Evolutionary conservation across 2,113 vertebrate species (phyloP).

Genomic region (Picathartes gymnocephalus): DNA sequence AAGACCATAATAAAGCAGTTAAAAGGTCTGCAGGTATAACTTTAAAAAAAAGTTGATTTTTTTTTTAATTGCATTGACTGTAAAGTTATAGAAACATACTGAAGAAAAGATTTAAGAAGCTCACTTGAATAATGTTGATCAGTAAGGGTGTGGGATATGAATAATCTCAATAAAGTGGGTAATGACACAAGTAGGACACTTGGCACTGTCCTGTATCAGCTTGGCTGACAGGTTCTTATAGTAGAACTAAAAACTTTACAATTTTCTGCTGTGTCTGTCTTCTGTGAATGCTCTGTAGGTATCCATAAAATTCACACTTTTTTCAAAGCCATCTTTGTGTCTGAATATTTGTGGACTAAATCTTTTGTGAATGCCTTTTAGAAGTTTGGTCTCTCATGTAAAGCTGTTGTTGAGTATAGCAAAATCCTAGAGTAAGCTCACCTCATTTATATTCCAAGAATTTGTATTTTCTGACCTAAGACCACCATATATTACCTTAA

Average conservation of each 20-base stretch:
- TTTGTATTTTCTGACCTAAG: background rate
- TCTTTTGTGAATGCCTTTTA: background rate
- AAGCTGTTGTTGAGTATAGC: background rate
- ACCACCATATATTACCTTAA: background rate
- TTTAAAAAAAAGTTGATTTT: too few relatives aligned
- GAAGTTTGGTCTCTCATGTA: background rate
- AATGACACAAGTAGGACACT: rapidly evolving
- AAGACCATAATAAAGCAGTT: background rate
- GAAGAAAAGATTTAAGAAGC: background rate
- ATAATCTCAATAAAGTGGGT: background rate
- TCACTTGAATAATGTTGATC: background rate
- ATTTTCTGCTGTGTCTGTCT: rapidly evolving
- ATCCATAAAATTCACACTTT: rapidly evolving
- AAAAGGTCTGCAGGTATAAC: background rate
- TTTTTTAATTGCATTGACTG: background rate
- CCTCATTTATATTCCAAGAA: background rate
- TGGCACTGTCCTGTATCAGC: rapidly evolving
- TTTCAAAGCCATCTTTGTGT: background rate
- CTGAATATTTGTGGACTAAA: background rate
- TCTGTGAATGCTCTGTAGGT: background rate
- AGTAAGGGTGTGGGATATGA: background rate
- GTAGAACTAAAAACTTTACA: background rate
- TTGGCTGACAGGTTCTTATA: background rate
- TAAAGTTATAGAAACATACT: background rate
- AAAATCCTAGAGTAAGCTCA: background rate